These are phyloP conservation scores for Steinernema hermaphroditum DNA, from an alignment of 2,888 invertebrate species.

Conservation along the genomic window DNA sequence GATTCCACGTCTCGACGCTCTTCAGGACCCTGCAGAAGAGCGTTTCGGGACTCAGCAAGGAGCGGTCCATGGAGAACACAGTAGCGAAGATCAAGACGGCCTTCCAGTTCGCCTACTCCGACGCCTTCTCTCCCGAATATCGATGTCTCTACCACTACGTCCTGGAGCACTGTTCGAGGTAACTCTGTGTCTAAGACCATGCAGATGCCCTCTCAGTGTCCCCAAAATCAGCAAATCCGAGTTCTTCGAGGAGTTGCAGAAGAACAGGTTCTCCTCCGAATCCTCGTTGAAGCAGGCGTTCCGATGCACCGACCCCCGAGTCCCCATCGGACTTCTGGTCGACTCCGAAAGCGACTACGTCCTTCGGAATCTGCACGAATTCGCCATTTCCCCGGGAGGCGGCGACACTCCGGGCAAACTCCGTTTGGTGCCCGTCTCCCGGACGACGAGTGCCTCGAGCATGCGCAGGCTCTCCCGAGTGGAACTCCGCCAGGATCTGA, in stretches of 20 bases:
- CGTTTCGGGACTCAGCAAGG: neutral
- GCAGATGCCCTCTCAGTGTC: neutral
- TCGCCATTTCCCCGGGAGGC: slow-evolving; percentile 1
- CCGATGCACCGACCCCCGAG: slow-evolving; percentile 33
- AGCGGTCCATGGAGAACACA: neutral
- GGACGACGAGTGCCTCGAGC: slow-evolving; percentile 30
- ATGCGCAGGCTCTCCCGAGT: slow-evolving; percentile 32
- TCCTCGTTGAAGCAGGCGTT: neutral
- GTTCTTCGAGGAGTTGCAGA: neutral
- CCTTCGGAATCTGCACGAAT: slow-evolving; percentile 40
- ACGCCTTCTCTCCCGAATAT: neutral
- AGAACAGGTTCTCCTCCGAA: neutral
- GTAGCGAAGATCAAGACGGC: neutral
- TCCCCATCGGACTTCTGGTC: slow-evolving; percentile 41
- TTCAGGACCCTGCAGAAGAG: slow-evolving; percentile 19
- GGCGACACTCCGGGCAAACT: neutral
- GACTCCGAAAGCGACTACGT: slow-evolving; percentile 41
- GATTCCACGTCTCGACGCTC: slow-evolving; percentile 22
- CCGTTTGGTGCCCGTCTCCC: slow-evolving; percentile 6
- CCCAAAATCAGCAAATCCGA: neutral
- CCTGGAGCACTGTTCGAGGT: slow-evolving; percentile 14
- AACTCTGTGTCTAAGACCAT: neutral
- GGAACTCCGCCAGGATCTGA: slow-evolving; percentile 4
- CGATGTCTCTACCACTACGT: neutral
- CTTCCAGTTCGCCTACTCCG: slow-evolving; percentile 1